Conservation (phyloP, 2,888 invertebrate species). For the Tolmerus cingulatus region DNA sequence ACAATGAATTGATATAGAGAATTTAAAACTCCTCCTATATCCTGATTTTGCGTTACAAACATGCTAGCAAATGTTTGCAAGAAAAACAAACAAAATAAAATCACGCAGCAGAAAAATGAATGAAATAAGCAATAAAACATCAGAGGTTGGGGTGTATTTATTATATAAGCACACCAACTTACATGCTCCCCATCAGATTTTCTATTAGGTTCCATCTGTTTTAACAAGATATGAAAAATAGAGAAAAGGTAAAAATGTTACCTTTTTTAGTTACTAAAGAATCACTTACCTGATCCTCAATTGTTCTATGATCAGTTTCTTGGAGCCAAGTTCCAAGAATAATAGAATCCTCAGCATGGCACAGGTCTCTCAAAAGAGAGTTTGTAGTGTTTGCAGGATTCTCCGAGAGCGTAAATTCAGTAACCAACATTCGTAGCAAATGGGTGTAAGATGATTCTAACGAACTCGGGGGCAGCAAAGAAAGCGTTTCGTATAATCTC, state of each 20-base stretch:
- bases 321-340: slow-evolving; percentile 94
- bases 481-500: slow-evolving; percentile 88
- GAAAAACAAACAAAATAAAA: not conserved
- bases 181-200: slow-evolving; percentile 82
- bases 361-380: slow-evolving; percentile 81
- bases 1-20: not conserved
- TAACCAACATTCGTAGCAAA: slow-evolving; percentile 87
- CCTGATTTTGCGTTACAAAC: not conserved
- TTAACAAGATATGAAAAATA: not conserved
- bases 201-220: slow-evolving; percentile 84
- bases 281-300: slow-evolving; percentile 89
- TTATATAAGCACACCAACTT: slow-evolving; percentile 64
- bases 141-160: slow-evolving; percentile 24
- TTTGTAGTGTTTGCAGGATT: slow-evolving; percentile 92
- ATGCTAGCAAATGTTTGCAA: not conserved
- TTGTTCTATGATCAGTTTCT: slow-evolving; percentile 94
- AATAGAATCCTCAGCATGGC: slow-evolving; percentile 89
- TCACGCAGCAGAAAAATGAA: not conserved
- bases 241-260: not conserved
- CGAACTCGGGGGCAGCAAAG: slow-evolving; percentile 78
- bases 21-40: not conserved
- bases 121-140: slow-evolving; percentile 11
- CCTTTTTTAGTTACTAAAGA: not conserved
- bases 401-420: slow-evolving; percentile 94
- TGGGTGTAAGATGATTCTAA: slow-evolving; percentile 89